Evolutionary conservation across 1,140 invertebrate species (phyloP), one percentile per base, ranked within the genome.

Genomic region (Drosophila lacteicornis): DNA sequence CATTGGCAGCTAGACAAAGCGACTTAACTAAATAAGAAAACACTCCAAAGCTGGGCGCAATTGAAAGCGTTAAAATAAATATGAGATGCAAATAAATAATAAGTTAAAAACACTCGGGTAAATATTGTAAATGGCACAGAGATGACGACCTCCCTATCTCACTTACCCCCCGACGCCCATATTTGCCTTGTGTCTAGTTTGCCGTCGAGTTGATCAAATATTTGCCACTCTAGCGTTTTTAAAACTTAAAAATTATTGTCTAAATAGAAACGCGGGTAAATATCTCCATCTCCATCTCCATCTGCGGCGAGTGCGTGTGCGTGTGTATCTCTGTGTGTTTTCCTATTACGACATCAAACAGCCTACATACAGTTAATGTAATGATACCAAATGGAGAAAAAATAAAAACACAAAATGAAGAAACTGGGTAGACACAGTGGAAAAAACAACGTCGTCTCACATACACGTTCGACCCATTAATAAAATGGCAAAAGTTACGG

Each of bases 381-480:
- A 60, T 71, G 33, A 51, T 43, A 68, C 30, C 58, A 47, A 67
- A 63, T 38, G 42, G 30, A 43, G 42, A 25, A 36, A 36, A 33
- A 43, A 19, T 17, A 55, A 49, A 43, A 74, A 67, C 38, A 67
- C 49, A 15, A 22, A n/a, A 19, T 25, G 30, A 66, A 61, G 45
- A 66, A 50, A 59, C 38, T 47, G 11, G 38, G 49, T 25, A 73
- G 57, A 43, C 19, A 13, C 5, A 3, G 4, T n/a, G 15, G 33
- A 13, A 42, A 70, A 40, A 57, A 58, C 67, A 55, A 60, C 36
- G 42, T 33, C 27, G 42, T 33, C 51, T 56, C 68, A 42, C 53
- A 62, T 68, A 81, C 88, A 91, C 87, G 87, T 91, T 91, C 78
- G 87, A 91, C 87, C 87, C 88, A 91, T 91, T 91, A 91, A 91